Evolutionary conservation across 2,113 vertebrate species (phyloP), one percentile per base, ranked within the genome.

Genomic region (Carlito syrichta): DNA sequence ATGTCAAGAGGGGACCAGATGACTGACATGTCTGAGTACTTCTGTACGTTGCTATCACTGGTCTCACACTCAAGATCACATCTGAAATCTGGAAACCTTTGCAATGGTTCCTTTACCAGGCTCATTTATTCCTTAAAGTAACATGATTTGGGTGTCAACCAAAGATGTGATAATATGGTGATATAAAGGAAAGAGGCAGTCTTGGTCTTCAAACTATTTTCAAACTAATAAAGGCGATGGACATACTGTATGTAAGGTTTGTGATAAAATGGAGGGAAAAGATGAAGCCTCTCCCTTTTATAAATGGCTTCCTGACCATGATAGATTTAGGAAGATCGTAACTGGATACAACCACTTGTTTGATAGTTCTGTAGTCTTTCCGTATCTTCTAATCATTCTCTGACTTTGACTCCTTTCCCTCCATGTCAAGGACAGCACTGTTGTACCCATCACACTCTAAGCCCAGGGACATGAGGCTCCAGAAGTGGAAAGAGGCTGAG

Each of bases 41-140:
- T 60, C 71, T 17, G 20, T 11, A 4, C 13, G 23, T 32, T 38
- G 43, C 56, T 14, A 25, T 43, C 54, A 73, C 43, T 71, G 58
- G n/a, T 30, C 16, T 77, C 62, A 90, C 69, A 54, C n/a, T 4
- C 56, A 63, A 27, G 27, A 62, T 40, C 25, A 60, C 19, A 40
- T 45, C 25, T 38, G 50, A 86, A 66, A 63, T 58, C 23, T 27
- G 38, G 35, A 82, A 76, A 50, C n/a, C 56, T 54, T 16, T 38
- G 74, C 52, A 48, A 35, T n/a, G 50, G 84, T 52, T 45, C 12
- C 16, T 50, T 78, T 76, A 56, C 17, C 2, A 8, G 71, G 56
- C 83, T 91, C 16, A n/a, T 32, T 74, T 58, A 91, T 56, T 78
- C 48, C 35, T 93, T 81, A 58, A 81, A 73, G 69, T 83, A 71